Evolutionary conservation across 2,113 vertebrate species (phyloP).

Genomic region (Brachypteracias leptosomus): DNA sequence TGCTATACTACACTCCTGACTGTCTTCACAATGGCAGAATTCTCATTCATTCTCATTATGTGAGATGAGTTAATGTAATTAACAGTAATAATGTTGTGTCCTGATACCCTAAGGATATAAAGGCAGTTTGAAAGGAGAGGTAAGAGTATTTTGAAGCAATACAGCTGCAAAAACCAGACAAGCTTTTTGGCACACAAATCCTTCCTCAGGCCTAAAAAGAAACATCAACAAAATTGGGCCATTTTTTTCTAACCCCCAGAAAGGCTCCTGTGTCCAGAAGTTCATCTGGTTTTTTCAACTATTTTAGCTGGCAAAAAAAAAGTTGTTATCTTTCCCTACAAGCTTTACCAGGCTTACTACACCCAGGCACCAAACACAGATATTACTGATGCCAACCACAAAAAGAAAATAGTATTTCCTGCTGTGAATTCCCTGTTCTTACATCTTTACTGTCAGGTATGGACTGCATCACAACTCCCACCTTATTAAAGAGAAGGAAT

Average conservation of each 20-base stretch:
- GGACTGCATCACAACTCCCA: background rate
- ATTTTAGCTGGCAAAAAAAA: background rate
- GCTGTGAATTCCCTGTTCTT: background rate
- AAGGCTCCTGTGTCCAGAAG: background rate
- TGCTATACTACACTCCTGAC: background rate
- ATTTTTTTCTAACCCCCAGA: background rate
- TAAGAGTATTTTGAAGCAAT: background rate
- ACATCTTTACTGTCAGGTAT: background rate
- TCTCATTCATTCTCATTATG: constrained; percentile 48
- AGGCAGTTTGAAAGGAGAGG: background rate
- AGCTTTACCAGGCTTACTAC: background rate
- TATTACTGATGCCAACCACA: background rate
- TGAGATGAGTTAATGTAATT: constrained; percentile 38
- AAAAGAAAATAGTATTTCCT: background rate
- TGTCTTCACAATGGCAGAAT: background rate
- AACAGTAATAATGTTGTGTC: background rate
- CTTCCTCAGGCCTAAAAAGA: background rate
- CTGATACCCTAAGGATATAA: background rate
- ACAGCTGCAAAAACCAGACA: background rate
- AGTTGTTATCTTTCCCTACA: background rate
- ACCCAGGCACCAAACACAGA: background rate
- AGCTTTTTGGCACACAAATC: background rate
- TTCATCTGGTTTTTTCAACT: background rate
- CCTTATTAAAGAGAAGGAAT: background rate
- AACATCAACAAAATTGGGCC: background rate